A percentile compares a stretch with the other conserved stretches of the same genome.
These are phyloP conservation scores for Rafetus swinhoei DNA, from an alignment of 2,113 vertebrate genomes.

Conservation along the genomic window DNA sequence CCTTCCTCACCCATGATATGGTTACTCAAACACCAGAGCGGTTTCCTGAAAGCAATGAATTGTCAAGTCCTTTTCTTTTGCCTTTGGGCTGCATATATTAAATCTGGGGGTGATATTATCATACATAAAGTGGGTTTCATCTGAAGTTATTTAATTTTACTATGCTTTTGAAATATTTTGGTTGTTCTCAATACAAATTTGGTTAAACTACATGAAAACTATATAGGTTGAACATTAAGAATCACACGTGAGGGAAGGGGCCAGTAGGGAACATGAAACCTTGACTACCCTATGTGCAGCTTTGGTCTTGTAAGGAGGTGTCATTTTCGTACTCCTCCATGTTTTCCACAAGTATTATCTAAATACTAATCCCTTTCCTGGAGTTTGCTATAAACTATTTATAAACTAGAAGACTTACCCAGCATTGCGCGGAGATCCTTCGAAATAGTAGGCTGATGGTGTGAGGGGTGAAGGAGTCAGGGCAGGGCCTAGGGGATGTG, in stretches of 20 bases:
- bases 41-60: neutral
- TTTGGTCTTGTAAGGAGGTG: neutral
- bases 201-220: neutral
- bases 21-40: neutral
- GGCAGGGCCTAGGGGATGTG: too few relatives aligned
- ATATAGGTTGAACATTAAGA: neutral
- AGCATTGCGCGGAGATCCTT: too few relatives aligned
- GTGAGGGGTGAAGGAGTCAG: too few relatives aligned
- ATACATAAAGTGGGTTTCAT: neutral
- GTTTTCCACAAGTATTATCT: neutral
- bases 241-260: neutral
- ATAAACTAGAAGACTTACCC: too few relatives aligned
- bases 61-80: neutral
- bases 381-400: neutral
- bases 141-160: neutral
- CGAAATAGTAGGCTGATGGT: too few relatives aligned
- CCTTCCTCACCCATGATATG: neutral
- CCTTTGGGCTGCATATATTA: neutral
- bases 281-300: neutral
- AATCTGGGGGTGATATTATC: neutral
- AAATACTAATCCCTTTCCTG: neutral
- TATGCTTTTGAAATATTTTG: neutral
- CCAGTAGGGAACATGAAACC: neutral
- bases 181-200: neutral
- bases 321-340: too few relatives aligned